Conservation (phyloP, 1,140 invertebrate species). For the Procambarus virginalis region DNA sequence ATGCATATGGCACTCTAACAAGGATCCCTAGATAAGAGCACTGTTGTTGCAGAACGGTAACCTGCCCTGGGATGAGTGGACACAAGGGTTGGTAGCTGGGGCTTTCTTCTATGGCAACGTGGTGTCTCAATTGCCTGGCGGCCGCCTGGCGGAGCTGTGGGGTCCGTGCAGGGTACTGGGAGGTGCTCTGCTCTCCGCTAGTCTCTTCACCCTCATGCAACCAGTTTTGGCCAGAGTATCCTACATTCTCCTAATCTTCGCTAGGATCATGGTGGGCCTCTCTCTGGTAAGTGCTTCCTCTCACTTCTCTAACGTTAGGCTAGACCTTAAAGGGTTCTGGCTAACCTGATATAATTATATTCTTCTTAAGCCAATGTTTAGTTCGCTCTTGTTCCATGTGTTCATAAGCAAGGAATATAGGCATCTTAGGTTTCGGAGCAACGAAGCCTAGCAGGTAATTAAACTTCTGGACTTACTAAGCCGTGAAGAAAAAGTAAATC, state of each 20-base stretch:
- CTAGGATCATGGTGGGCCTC: conserved; percentile 66
- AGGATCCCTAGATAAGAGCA: not conserved
- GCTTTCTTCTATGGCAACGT: conserved; percentile 75
- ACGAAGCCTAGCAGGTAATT: no score
- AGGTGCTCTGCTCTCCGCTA: conserved; percentile 74
- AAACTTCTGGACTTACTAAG: no score
- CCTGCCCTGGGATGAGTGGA: conserved; percentile 69
- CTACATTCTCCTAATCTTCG: conserved; percentile 48
- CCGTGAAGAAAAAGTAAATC: no score
- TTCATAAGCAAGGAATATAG: no score
- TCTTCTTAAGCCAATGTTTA: no score
- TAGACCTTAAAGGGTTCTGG: no score
- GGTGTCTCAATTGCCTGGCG: conserved; percentile 75
- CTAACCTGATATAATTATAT: no score
- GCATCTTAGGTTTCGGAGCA: no score
- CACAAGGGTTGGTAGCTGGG: conserved; percentile 73
- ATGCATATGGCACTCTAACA: no score
- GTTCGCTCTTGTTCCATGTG: no score
- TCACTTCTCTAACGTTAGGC: no score
- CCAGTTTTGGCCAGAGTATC: conserved; percentile 59
- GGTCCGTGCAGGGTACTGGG: conserved; percentile 67
- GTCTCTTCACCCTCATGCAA: conserved; percentile 55
- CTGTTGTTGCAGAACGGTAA: conserved; percentile 48
- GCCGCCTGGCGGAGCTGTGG: conserved; percentile 71
- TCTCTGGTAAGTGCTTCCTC: conserved; percentile 35